phyloP scores from a whole-genome alignment of 92 coral and sea anemone species.

The Micromussa lordhowensis region DNA sequence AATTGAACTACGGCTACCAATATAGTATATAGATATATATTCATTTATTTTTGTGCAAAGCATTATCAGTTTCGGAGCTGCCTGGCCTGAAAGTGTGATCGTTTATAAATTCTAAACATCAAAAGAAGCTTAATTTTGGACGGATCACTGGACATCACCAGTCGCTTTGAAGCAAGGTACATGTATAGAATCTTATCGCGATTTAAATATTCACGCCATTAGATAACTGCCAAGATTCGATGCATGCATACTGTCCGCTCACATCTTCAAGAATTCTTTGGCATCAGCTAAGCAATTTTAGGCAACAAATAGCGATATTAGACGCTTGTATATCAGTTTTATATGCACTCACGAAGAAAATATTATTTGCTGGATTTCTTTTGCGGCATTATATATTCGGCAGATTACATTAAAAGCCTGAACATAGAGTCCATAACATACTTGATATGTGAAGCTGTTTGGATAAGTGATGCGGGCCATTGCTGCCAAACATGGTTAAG shows the following conservation, averaged over 20 bases:
- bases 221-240: neutral
- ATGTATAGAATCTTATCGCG: neutral
- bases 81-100: neutral
- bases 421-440: neutral
- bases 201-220: conserved; percentile 1
- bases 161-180: conserved; percentile 14
- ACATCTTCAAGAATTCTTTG: too few species aligned
- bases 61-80: neutral
- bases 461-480: neutral
- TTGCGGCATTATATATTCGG: neutral
- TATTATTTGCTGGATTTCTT: neutral
- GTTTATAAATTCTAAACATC: neutral
- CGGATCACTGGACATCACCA: neutral
- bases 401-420: neutral
- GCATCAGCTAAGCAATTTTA: neutral
- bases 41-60: neutral
- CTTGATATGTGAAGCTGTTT: neutral
- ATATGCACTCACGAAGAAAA: too few species aligned
- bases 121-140: neutral
- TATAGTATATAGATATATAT: neutral
- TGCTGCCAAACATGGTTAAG: too few species aligned
- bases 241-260: neutral
- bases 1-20: neutral
- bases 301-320: neutral
- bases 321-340: neutral